Conservation (phyloP, 92 coral and sea anemone species). For the Micromussa lordhowensis region DNA sequence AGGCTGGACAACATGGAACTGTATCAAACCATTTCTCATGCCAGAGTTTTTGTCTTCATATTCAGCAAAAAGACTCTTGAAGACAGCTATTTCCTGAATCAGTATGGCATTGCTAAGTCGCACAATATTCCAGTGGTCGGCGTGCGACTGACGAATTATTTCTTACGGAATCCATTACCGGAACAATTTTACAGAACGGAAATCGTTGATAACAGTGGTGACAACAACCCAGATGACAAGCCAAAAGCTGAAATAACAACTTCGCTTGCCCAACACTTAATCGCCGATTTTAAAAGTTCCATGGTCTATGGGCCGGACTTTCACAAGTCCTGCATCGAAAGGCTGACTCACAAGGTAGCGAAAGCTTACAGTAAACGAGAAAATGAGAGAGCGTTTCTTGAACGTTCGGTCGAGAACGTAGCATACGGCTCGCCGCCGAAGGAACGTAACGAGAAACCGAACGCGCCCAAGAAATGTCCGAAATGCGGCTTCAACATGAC, state of each 20-base stretch:
- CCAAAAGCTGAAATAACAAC: constrained; percentile 57
- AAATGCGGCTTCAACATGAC: constrained; percentile 80
- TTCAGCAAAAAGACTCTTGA: constrained; percentile 89
- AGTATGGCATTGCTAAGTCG: constrained; percentile 94
- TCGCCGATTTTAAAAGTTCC: constrained; percentile 86
- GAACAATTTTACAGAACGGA: constrained; percentile 96
- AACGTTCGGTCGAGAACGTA: constrained; percentile 23
- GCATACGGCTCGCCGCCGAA: constrained; percentile 12
- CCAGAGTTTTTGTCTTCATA: constrained; percentile 86
- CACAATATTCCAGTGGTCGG: constrained; percentile 91
- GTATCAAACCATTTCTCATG: constrained; percentile 79
- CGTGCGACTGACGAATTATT: constrained; percentile 86
- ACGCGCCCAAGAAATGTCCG: constrained; percentile 70
- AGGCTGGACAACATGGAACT: constrained; percentile 67
- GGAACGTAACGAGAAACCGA: constrained; percentile 24
- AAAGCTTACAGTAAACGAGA: constrained; percentile 72
- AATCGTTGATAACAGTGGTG: constrained; percentile 79
- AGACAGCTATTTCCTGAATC: constrained; percentile 86
- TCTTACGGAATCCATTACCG: constrained; percentile 93
- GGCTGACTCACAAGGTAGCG: constrained; percentile 83
- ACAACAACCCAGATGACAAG: constrained; percentile 53
- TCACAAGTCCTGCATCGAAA: constrained; percentile 91
- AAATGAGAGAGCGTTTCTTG: constrained; percentile 63
- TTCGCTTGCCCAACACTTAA: constrained; percentile 76
- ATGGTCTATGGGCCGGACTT: constrained; percentile 95